A percentile compares a stretch with the other conserved stretches of the same genome.
Evolutionary conservation across 2,797 vertebrate genomes (phyloP).

Genomic region (Anguilla pacifica): DNA sequence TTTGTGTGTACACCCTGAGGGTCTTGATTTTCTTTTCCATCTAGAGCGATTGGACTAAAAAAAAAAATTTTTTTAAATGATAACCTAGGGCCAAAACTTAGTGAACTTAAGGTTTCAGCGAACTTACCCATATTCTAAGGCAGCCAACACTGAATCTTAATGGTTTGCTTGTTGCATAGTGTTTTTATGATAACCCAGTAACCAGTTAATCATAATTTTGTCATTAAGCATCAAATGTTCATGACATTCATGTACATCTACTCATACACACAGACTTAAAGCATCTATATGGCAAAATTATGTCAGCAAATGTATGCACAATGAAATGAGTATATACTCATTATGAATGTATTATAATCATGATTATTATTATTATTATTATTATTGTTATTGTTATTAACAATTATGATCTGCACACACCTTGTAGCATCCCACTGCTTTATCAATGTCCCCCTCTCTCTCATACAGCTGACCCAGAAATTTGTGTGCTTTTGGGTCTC

Average conservation of each 20-base stretch:
- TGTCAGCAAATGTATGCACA: background rate
- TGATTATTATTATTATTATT: background rate
- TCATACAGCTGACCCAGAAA: conserved; percentile 95
- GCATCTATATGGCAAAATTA: background rate
- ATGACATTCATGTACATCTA: background rate
- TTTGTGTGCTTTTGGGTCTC: conserved; percentile 95
- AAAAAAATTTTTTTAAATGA: background rate
- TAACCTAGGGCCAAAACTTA: too few relatives aligned
- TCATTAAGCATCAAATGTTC: background rate
- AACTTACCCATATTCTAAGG: background rate
- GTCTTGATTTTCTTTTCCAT: background rate
- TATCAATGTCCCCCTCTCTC: conserved; percentile 84
- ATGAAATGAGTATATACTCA: too few relatives aligned
- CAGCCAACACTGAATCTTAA: background rate
- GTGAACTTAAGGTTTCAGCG: too few relatives aligned
- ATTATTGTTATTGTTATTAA: background rate
- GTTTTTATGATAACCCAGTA: background rate
- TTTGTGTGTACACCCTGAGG: too few relatives aligned
- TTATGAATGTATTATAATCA: too few relatives aligned
- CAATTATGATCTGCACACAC: conserved; percentile 60
- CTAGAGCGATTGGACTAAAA: background rate
- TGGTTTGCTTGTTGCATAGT: background rate
- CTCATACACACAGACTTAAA: background rate
- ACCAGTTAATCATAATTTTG: background rate
- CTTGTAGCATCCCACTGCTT: conserved; percentile 94